Evolutionary conservation across 2,797 vertebrate species (phyloP), one percentile per base, ranked within the genome.

Genomic region (Numenius phaeopus): DNA sequence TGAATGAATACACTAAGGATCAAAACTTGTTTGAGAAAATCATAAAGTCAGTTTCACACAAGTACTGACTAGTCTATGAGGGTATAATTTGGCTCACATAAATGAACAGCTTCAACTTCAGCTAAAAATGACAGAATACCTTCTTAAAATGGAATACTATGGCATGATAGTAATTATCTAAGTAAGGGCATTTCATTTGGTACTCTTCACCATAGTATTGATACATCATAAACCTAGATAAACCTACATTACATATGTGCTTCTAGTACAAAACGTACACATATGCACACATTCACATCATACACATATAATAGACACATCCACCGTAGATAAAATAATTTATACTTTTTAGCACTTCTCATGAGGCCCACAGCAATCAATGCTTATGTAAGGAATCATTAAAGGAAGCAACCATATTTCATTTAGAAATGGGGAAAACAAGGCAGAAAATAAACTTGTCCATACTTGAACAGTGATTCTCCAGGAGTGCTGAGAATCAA

Each of bases 371-470:
- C 32, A 62, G 27, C 61, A 80, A 87, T 55, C 34, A 81, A 54
- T 15, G 18, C 49, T 93, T 86, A 88, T 9, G 29, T 91, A 87
- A 90, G 65, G 57, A 64, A 66, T 75, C 59, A 85, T 55, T 77
- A 70, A 44, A 90, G 77, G 54, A 88, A 94, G 49, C 20, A 78
- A 71, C 79, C 27, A 47, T 49, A 39, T 71, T 69, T 85, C 47
- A 95, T 79, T 87, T 59, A 95, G 66, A 89, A 92, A 73, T 76
- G 20, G 82, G 67, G 52, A 92, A 96, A 94, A 70, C 18, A 46
- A 94, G 80, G 23, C 47, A 76, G 64, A 65, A 93, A 94, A 94
- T 87, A 92, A 96, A 89, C 16, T 52, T 37, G n/a, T 59, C 67
- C 57, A 23, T 83, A 87, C 46, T 83, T 87, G 47, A 94, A 40